These are phyloP conservation scores for Ornithoptera alexandrae DNA, from an alignment of 2,888 invertebrate genomes.

Conservation along the genomic window DNA sequence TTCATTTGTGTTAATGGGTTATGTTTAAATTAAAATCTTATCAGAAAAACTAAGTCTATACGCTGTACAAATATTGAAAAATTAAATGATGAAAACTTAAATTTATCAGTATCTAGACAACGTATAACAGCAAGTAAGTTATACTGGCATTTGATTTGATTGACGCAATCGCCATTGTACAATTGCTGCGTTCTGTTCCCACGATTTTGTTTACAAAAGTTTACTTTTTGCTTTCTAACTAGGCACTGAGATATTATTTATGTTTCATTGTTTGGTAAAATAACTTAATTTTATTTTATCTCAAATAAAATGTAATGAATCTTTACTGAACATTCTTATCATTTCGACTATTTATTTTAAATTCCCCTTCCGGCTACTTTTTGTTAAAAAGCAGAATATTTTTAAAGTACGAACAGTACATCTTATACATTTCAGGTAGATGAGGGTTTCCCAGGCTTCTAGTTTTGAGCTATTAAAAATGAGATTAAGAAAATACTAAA, in stretches of 20 bases:
- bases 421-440: neutral
- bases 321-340: too few species aligned
- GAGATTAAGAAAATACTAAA: too few species aligned
- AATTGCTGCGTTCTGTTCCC: constrained; percentile 25
- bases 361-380: neutral
- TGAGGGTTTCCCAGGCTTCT: too few species aligned
- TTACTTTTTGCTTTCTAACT: constrained; percentile 5
- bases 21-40: neutral
- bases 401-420: neutral
- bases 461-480: too few species aligned
- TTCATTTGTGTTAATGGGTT: constrained; percentile 34
- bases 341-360: too few species aligned
- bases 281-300: neutral
- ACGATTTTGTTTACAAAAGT: constrained; percentile 20
- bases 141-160: constrained; percentile 23
- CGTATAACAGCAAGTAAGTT: constrained; percentile 13
- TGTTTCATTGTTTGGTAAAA: neutral
- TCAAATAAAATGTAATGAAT: neutral
- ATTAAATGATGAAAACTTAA: neutral
- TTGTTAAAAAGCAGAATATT: neutral
- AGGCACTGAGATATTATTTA: neutral
- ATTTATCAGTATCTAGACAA: constrained; percentile 12
- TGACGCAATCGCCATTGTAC: constrained; percentile 29
- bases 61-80: neutral
- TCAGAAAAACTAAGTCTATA: neutral